Conservation (phyloP, 1,140 invertebrate species). For the Mizuhopecten yessoensis region DNA sequence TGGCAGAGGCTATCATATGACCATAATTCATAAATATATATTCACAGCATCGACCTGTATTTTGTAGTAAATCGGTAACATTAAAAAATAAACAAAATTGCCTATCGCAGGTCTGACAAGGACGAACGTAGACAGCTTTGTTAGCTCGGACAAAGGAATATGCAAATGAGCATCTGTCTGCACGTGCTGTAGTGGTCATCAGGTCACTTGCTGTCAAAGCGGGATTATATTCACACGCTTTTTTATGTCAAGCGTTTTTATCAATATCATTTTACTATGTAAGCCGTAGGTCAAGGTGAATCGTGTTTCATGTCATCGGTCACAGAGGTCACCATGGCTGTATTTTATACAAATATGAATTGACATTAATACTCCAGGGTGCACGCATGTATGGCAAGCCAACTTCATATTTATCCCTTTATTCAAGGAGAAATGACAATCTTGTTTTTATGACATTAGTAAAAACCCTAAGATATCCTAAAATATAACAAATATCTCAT, state of each 20-base stretch:
- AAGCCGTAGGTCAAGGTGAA: not conserved
- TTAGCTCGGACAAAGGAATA: not conserved
- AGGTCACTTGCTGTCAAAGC: slow-evolving; percentile 1
- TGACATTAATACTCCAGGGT: not conserved
- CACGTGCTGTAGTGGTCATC: not conserved
- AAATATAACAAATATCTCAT: no score
- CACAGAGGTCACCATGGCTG: not conserved
- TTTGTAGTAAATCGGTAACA: not conserved
- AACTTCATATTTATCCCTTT: no score
- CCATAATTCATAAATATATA: no score
- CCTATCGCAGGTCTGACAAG: not conserved
- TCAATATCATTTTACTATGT: not conserved
- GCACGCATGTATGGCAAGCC: no score
- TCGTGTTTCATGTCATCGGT: not conserved
- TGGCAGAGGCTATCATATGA: no score
- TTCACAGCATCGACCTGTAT: no score
- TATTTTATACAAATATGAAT: not conserved
- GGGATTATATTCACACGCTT: slow-evolving; percentile 30
- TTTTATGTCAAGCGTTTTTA: not conserved
- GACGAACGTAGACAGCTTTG: not conserved
- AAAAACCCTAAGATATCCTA: no score
- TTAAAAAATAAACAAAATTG: not conserved
- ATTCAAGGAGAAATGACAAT: no score
- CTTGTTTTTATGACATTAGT: no score
- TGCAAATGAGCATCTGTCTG: slow-evolving; percentile 13